These are phyloP conservation scores for Pammene fasciana DNA, from an alignment of 2,888 invertebrate species.

Conservation along the genomic window DNA sequence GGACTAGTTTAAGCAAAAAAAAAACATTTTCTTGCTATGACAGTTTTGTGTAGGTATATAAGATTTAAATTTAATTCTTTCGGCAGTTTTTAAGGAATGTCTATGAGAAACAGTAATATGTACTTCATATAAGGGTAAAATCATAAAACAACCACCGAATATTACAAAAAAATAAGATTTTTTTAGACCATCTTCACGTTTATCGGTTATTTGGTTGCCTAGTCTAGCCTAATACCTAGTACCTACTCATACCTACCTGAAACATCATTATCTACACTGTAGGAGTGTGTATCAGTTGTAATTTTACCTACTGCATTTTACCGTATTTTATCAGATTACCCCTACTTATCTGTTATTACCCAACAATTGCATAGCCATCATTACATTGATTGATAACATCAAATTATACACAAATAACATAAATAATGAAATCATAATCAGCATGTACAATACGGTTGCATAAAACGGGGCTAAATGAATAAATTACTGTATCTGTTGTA, in stretches of 20 bases:
- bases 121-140: too few relatives aligned
- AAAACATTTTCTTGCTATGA: too few relatives aligned
- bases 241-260: background rate
- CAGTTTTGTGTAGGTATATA: too few relatives aligned
- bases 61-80: too few relatives aligned
- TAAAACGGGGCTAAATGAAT: conserved; percentile 37
- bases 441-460: conserved; percentile 26
- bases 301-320: background rate
- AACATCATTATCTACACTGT: background rate
- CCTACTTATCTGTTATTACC: background rate
- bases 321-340: background rate
- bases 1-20: too few relatives aligned
- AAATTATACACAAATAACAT: conserved; percentile 20
- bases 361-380: background rate
- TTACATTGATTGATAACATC: conserved; percentile 5
- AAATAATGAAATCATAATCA: conserved; percentile 27
- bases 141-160: too few relatives aligned
- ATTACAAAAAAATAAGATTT: too few relatives aligned
- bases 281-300: background rate
- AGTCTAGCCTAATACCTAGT: too few relatives aligned
- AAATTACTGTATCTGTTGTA: conserved; percentile 43
- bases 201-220: too few relatives aligned
- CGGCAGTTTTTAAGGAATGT: too few relatives aligned
- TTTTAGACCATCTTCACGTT: too few relatives aligned
- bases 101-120: too few relatives aligned